A percentile compares a stretch with the other conserved stretches of the same genome.
Conservation (phyloP, 2,797 vertebrate genomes). For the Centropyge bicolor region DNA sequence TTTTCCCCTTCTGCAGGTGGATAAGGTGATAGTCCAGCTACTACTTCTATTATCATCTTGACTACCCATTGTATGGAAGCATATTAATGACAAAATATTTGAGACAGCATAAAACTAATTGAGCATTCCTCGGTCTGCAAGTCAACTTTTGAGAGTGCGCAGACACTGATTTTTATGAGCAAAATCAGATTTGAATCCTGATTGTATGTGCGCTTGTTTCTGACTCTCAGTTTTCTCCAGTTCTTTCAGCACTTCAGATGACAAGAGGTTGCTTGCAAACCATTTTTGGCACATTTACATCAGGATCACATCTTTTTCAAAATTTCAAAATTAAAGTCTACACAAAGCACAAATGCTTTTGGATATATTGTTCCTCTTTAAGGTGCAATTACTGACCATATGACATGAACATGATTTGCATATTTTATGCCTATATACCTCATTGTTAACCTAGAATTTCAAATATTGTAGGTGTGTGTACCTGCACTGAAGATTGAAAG, state of each 20-base stretch:
- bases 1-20: neutral
- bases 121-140: neutral
- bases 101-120: slow-evolving; percentile 8
- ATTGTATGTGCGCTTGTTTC: neutral
- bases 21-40: neutral
- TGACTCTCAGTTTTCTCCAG: neutral
- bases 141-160: neutral
- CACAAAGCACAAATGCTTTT: neutral
- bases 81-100: neutral
- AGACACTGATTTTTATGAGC: neutral
- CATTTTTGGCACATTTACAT: neutral
- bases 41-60: neutral
- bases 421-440: neutral
- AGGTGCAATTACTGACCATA: neutral
- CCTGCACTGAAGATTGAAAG: neutral
- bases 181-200: neutral
- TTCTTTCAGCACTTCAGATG: neutral
- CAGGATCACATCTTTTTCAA: neutral
- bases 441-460: neutral
- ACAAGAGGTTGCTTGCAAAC: neutral
- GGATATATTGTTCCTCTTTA: neutral
- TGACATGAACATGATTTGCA: neutral
- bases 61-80: neutral
- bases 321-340: neutral
- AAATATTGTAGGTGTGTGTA: neutral